phyloP scores from a whole-genome alignment of 2,888 invertebrate species.

The Colostygia pectinataria region DNA sequence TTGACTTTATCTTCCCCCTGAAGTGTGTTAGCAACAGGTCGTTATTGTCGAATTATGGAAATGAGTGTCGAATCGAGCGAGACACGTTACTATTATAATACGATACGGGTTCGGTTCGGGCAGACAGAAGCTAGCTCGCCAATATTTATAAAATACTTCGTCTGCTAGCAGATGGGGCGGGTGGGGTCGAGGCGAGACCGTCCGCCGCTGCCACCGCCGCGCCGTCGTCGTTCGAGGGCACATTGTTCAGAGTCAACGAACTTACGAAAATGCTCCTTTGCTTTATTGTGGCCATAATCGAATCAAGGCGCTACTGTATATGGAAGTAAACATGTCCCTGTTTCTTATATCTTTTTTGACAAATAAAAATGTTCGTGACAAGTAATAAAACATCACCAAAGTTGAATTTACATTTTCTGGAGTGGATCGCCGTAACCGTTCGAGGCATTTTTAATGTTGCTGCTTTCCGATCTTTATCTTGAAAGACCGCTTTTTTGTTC shows the following conservation, averaged over 20 bases:
- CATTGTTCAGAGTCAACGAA: slow-evolving; percentile 79
- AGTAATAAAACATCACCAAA: slow-evolving; percentile 38
- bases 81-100: too few species aligned
- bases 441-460: slow-evolving; percentile 17
- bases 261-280: slow-evolving; percentile 76
- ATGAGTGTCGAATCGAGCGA: slow-evolving; percentile 26
- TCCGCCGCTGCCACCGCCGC: slow-evolving; percentile 45
- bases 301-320: slow-evolving; percentile 73
- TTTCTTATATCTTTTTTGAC: slow-evolving; percentile 63
- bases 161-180: slow-evolving; percentile 68
- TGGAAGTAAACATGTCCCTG: slow-evolving; percentile 66
- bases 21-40: slow-evolving; percentile 32
- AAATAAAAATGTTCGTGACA: slow-evolving; percentile 61
- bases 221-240: slow-evolving; percentile 57
- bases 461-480: slow-evolving; percentile 17
- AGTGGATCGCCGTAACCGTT: slow-evolving; percentile 36
- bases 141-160: slow-evolving; percentile 63
- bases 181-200: slow-evolving; percentile 48
- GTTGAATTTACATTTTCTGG: slow-evolving; percentile 40
- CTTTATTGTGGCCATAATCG: slow-evolving; percentile 80
- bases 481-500: slow-evolving; percentile 14
- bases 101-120: slow-evolving; percentile 13
- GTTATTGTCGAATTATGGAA: slow-evolving; percentile 32
- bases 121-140: slow-evolving; percentile 52
- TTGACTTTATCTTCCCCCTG: slow-evolving; percentile 13